Conservation (phyloP, 2,888 invertebrate species). For the Hemicrepidius hirtus region DNA sequence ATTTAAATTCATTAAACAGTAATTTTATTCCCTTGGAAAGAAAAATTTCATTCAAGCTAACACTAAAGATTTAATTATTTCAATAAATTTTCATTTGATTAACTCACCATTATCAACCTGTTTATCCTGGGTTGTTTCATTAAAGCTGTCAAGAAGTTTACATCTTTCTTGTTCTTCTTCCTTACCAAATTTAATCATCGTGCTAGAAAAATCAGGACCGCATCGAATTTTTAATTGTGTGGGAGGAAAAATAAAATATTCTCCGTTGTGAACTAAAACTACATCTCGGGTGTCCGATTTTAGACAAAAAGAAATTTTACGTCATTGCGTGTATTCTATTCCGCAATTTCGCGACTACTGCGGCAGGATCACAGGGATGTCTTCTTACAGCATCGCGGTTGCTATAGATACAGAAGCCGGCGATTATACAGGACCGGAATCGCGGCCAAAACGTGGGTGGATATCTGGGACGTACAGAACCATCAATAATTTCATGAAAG, state of each 20-base stretch:
- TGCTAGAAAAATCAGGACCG: no score
- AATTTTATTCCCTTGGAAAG: background rate
- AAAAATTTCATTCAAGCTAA: background rate
- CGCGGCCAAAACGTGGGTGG: constrained; percentile 20
- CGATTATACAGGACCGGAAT: constrained; percentile 22
- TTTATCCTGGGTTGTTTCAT: constrained; percentile 61
- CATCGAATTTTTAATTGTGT: no score
- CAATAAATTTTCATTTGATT: background rate
- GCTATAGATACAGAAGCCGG: constrained; percentile 57
- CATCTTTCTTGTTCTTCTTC: constrained; percentile 62
- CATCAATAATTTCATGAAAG: constrained; percentile 1
- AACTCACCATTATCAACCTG: constrained; percentile 64
- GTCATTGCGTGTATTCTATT: constrained; percentile 48
- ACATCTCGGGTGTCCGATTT: constrained; percentile 6
- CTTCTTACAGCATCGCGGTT: constrained; percentile 56
- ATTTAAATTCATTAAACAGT: background rate
- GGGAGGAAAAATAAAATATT: no score
- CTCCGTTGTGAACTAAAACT: constrained; percentile 14
- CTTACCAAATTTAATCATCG: constrained; percentile 62
- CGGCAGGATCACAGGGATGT: constrained; percentile 52
- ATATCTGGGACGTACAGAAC: background rate
- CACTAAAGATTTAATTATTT: background rate
- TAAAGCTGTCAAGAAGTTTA: constrained; percentile 63
- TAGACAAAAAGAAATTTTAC: constrained; percentile 32
- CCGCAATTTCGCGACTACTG: constrained; percentile 51